Base-by-base conservation (phyloP, 2,113 vertebrate species). In the Lophius piscatorius region DNA sequence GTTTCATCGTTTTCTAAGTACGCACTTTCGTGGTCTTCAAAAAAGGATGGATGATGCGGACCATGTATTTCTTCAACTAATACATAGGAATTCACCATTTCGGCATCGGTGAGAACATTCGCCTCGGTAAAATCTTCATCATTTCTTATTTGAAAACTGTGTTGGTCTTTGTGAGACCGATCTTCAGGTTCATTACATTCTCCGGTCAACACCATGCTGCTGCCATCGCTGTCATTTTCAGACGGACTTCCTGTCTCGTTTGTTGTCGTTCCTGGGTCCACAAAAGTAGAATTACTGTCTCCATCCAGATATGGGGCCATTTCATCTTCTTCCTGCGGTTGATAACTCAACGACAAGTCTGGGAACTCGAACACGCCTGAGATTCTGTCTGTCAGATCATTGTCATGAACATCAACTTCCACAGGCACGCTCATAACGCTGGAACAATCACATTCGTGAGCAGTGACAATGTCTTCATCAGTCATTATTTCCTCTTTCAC, bases 291-390 rank as follows among this genome's bases (percentile, higher is more conserved):
- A 12, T 39, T 39, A 1, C 36, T 3, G 2, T 45, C 46, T 58
- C 51, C 21, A n/a, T 33, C 39, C n/a, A 65, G 17, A 48, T 24
- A 17, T n/a, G 33, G 4, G 18, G 14, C 12, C 4, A 14, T 5
- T 26, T 60, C 14, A 52, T 63, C 48, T 36, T 52, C 14, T 28
- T 24, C 40, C 23, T 36, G 54, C 13, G 9, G 36, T 35, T 34
- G 23, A 36, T 2, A 14, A 46, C 35, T 2, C 9, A 9, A 12
- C 7, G 55, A 36, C 31, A 45, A 48, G 18, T 44, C 50, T 4
- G 34, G 4, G 20, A 9, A 29, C 14, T 48, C 33, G 8, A 16
- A 17, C 6, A 5, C 9, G 6, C 13, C 16, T 26, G 54, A 34
- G 6, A 28, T 23, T 39, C 62, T 3, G 36, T 11, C 12, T n/a